Conservation (phyloP, 2,888 invertebrate genomes). For the Lycocerus yunnanus region DNA sequence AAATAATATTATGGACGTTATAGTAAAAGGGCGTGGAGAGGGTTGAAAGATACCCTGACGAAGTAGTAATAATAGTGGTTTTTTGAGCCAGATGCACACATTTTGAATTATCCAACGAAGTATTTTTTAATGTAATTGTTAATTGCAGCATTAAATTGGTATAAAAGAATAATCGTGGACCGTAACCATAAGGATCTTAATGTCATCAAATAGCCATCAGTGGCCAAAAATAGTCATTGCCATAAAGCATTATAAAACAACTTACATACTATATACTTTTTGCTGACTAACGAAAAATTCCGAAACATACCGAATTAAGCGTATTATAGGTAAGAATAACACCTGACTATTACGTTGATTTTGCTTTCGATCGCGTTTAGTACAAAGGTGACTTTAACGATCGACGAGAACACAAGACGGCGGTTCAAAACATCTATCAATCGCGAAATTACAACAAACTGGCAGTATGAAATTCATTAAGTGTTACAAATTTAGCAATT, state of each 20-base stretch:
- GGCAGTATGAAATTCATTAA: conserved; percentile 26
- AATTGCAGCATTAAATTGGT: too few relatives aligned
- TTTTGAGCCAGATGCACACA: too few relatives aligned
- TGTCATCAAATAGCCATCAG: neutral
- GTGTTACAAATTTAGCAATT: conserved; percentile 5
- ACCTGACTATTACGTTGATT: conserved; percentile 31
- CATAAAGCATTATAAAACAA: neutral
- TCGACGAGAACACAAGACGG: conserved; percentile 27
- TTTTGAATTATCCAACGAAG: too few relatives aligned
- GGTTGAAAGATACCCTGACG: too few relatives aligned
- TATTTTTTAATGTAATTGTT: too few relatives aligned
- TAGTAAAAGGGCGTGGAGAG: too few relatives aligned
- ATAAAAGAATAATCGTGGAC: too few relatives aligned
- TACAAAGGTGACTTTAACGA: conserved; percentile 33
- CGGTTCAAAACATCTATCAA: conserved; percentile 8
- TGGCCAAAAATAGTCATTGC: conserved; percentile 1
- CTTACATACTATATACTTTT: neutral
- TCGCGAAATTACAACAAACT: conserved; percentile 23
- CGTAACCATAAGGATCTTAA: neutral
- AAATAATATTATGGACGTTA: too few relatives aligned
- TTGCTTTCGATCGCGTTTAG: conserved; percentile 35
- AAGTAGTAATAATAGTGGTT: too few relatives aligned
- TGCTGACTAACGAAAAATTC: conserved; percentile 1
- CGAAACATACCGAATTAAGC: conserved; percentile 14
- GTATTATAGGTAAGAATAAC: conserved; percentile 8